phyloP scores from a whole-genome alignment of 2,797 vertebrate species.

The Lacerta viridis region DNA sequence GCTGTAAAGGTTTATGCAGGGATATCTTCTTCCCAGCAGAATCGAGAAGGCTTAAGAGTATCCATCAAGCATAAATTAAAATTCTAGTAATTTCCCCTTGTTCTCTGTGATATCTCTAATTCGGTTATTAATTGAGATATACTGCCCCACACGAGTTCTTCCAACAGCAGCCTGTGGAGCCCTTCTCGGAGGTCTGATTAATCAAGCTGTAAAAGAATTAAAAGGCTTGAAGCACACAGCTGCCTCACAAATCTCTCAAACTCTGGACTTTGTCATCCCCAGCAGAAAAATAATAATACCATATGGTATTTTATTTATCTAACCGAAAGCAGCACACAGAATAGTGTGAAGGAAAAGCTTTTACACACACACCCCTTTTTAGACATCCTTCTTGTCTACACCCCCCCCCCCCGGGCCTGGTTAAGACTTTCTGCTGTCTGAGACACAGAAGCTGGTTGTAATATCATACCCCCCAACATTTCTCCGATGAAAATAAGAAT shows the following conservation, averaged over 20 bases:
- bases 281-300: not conserved
- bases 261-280: not conserved
- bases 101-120: constrained; percentile 23
- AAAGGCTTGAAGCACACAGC: constrained; percentile 14
- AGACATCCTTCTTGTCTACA: constrained; percentile 1
- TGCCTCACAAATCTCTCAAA: not conserved
- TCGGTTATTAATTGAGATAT: constrained; percentile 19
- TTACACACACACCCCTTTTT: not conserved
- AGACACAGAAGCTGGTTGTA: no score
- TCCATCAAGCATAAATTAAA: constrained; percentile 28
- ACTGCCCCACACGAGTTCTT: not conserved
- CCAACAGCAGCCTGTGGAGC: not conserved
- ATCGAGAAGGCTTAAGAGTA: rapidly evolving
- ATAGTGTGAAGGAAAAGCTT: constrained; percentile 40
- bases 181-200: constrained; percentile 21
- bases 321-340: not conserved
- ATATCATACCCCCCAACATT: no score
- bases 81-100: not conserved
- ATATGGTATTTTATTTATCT: constrained; percentile 12
- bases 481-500: no score
- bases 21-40: not conserved
- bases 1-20: not conserved
- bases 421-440: no score
- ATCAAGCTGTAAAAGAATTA: constrained; percentile 32
- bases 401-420: no score